Base-by-base conservation (phyloP, 2,888 invertebrate genomes). In the Amblyjoppa proteus region DNA sequence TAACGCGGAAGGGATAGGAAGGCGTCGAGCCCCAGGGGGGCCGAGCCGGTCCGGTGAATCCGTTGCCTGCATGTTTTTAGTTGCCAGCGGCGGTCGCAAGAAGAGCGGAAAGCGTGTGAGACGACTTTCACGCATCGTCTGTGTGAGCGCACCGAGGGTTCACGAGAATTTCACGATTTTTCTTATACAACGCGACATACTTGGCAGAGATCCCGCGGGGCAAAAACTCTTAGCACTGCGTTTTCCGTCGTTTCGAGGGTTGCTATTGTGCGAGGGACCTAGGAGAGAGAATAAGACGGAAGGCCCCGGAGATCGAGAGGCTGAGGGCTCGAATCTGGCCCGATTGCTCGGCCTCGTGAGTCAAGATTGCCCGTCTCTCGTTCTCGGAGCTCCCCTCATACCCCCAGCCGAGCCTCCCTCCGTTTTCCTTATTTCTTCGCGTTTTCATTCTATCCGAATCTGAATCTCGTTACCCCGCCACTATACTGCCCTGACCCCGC, bases 201-300 rank as follows among this genome's bases (percentile, higher is more conserved):
- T 81, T 77, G 74, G 78, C 81, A 85, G 13, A 11, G 53, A 28
- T 70, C 70, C 74, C 56, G 45, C 34, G 38, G 58, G 45, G 69
- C 58, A 73, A 78, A 85, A 85, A 81, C 74, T 81, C 73, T 81
- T 64, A 78, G 81, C 66, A 56, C 73, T 64, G 78, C 53, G 75
- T 78, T 81, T 78, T 73, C 77, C 73, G 77, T 78, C 74, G 78
- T 78, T 85, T 78, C 74, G 68, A 81, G 84, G 74, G 69, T 78
- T 49, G 74, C 81, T 53, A 81, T 81, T 84, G 73, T 84, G 61
- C 1, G 45, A 49, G 45, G 45, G 16, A 49, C 45, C 45, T 49
- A 3, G 45, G 45, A 45, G 13, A 53, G 53, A 31, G 49, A 77
- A 78, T 41, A 77, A 68, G 71, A 77, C 68, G 73, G 68, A 5